Percentiles rank a stretch among this genome's conserved stretches.
Conservation (phyloP, 2,888 invertebrate genomes). For the Tetragonisca angustula region DNA sequence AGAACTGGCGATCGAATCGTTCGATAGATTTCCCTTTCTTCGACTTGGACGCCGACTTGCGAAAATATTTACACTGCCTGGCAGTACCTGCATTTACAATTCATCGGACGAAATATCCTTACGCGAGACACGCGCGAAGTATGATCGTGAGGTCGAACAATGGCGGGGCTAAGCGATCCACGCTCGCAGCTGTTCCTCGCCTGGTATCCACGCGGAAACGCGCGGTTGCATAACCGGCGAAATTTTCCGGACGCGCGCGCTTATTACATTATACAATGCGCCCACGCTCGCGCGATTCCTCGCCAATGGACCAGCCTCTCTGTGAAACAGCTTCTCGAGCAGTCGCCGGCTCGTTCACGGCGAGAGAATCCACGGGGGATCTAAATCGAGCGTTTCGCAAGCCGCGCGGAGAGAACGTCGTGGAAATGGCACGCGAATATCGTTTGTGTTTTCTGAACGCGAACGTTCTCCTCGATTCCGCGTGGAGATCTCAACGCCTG, state of each 20-base stretch:
- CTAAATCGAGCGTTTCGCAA: conserved; percentile 19
- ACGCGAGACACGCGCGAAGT: background rate
- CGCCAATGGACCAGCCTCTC: background rate
- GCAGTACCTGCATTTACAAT: background rate
- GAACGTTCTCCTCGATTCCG: background rate
- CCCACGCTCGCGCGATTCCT: conserved; percentile 14
- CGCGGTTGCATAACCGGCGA: conserved; percentile 31
- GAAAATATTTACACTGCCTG: conserved; percentile 17
- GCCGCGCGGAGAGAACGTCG: background rate
- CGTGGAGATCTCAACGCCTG: conserved; percentile 35
- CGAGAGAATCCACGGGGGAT: background rate
- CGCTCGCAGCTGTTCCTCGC: conserved; percentile 10
- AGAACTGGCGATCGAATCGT: conserved; percentile 3
- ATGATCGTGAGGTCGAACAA: conserved; percentile 19
- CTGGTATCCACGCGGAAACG: conserved; percentile 13
- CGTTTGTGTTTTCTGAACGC: conserved; percentile 3
- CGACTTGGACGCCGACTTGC: background rate
- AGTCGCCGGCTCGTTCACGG: background rate
- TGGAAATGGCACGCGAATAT: conserved; percentile 6
- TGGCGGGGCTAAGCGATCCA: conserved; percentile 2
- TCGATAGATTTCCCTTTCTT: background rate
- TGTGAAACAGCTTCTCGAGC: background rate
- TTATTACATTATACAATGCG: conserved; percentile 50
- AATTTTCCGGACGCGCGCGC: conserved; percentile 42
- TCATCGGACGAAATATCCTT: background rate